Evolutionary conservation across 2,797 vertebrate genomes (phyloP).

Genomic region (Urosaurus nigricauda): DNA sequence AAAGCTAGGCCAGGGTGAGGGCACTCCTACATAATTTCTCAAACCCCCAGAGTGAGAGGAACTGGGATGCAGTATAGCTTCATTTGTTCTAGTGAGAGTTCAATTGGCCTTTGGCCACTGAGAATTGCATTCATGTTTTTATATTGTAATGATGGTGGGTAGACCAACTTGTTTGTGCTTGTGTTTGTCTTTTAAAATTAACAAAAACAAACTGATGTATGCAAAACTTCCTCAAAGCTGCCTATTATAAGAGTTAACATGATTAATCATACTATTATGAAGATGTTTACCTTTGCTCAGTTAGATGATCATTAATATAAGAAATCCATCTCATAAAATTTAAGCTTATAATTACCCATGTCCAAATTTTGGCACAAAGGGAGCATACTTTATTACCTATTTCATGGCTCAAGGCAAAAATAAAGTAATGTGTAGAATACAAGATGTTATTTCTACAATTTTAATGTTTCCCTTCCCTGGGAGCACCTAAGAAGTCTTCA

Average conservation of each 20-base stretch:
- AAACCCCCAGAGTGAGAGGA: too few species aligned
- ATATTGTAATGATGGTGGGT: too few species aligned
- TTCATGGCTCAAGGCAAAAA: conserved; percentile 47
- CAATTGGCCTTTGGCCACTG: too few species aligned
- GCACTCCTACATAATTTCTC: too few species aligned
- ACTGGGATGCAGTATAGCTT: too few species aligned
- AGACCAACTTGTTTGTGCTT: not conserved
- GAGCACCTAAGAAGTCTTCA: conserved; percentile 37
- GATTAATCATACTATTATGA: not conserved
- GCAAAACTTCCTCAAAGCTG: not conserved
- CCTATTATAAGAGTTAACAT: not conserved
- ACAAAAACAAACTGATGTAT: not conserved
- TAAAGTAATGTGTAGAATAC: conserved; percentile 37
- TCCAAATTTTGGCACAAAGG: conserved; percentile 37
- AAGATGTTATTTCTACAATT: conserved; percentile 34
- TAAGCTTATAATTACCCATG: conserved; percentile 39
- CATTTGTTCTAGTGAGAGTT: too few species aligned
- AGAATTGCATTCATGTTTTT: too few species aligned
- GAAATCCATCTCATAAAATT: not conserved
- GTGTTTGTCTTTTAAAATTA: not conserved
- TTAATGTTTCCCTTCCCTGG: conserved; percentile 40
- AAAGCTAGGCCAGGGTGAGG: too few species aligned
- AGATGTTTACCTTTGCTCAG: conserved; percentile 54
- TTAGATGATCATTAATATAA: conserved; percentile 49
- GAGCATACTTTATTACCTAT: conserved; percentile 49